A percentile compares a stretch with the other conserved stretches of the same genome.
Evolutionary conservation across 2,888 invertebrate species (phyloP).

Genomic region (Tiliacea aurago): DNA sequence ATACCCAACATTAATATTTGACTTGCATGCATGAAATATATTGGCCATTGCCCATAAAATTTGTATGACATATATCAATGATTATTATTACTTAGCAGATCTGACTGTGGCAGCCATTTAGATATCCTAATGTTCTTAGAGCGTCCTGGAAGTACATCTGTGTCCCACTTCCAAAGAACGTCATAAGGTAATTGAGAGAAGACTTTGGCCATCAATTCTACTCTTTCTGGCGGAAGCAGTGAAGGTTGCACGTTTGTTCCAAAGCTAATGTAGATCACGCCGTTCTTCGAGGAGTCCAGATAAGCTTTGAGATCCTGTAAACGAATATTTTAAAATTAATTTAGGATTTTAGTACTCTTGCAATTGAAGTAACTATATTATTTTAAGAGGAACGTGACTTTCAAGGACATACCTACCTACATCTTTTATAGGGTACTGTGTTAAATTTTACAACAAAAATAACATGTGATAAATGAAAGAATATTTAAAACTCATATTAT

Average conservation of each 20-base stretch:
- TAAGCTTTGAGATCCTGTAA: conserved; percentile 79
- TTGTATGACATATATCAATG: too few relatives aligned
- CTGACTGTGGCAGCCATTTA: conserved; percentile 82
- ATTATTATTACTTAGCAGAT: conserved; percentile 75
- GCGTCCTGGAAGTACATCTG: conserved; percentile 63
- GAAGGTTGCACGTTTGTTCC: conserved; percentile 81
- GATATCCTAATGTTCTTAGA: conserved; percentile 69
- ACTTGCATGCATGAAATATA: too few relatives aligned
- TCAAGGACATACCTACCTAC: not conserved
- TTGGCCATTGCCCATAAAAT: not conserved
- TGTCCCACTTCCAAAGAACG: conserved; percentile 82
- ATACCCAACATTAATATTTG: too few relatives aligned
- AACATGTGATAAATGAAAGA: too few relatives aligned
- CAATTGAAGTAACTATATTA: not conserved
- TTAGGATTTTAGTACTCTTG: not conserved
- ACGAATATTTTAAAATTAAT: too few relatives aligned
- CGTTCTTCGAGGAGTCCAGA: conserved; percentile 79
- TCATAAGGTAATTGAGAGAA: conserved; percentile 78
- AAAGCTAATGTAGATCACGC: conserved; percentile 85
- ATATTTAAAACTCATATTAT: too few relatives aligned
- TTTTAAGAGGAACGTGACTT: not conserved
- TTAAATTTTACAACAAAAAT: too few relatives aligned
- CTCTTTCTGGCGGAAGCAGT: conserved; percentile 72
- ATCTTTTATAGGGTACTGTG: too few relatives aligned
- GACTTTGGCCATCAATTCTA: conserved; percentile 73